phyloP scores from a whole-genome alignment of 2,113 vertebrate genomes.

The Oryzias melastigma region DNA sequence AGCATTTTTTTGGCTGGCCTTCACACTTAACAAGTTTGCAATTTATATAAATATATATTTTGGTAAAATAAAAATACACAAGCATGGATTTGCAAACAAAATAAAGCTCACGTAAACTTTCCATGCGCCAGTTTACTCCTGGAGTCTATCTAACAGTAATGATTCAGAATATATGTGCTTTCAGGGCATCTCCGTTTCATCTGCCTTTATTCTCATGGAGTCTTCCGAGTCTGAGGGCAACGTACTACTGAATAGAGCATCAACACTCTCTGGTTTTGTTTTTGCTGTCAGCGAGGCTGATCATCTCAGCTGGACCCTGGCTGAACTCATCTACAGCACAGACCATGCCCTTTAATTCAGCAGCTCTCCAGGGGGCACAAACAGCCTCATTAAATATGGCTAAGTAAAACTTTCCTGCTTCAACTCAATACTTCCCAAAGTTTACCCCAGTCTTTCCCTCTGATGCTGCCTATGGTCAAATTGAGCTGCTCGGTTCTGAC shows the following conservation, averaged over 20 bases:
- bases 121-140: conserved; percentile 35
- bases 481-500: conserved; percentile 61
- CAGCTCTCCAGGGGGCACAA: conserved; percentile 65
- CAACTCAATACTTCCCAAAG: conserved; percentile 67
- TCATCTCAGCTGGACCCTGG: conserved; percentile 54
- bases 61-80: no score
- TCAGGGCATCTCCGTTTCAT: conserved; percentile 68
- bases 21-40: conserved; percentile 29
- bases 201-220: conserved; percentile 71
- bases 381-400: conserved; percentile 72
- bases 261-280: conserved; percentile 63
- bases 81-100: no score
- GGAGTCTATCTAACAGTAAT: conserved; percentile 56
- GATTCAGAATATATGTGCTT: conserved; percentile 65
- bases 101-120: no score
- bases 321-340: conserved; percentile 69
- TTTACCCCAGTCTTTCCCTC: conserved; percentile 49
- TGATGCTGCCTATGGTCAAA: conserved; percentile 68
- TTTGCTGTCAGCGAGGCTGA: conserved; percentile 63
- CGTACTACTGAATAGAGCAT: conserved; percentile 64
- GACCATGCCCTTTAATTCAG: conserved; percentile 74
- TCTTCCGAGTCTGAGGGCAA: conserved; percentile 64
- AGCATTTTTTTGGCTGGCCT: conserved; percentile 8
- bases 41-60: conserved; percentile 3
- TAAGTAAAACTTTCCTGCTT: conserved; percentile 70